These are phyloP conservation scores for Nebria brevicollis DNA, from an alignment of 2,888 invertebrate genomes.

Conservation along the genomic window DNA sequence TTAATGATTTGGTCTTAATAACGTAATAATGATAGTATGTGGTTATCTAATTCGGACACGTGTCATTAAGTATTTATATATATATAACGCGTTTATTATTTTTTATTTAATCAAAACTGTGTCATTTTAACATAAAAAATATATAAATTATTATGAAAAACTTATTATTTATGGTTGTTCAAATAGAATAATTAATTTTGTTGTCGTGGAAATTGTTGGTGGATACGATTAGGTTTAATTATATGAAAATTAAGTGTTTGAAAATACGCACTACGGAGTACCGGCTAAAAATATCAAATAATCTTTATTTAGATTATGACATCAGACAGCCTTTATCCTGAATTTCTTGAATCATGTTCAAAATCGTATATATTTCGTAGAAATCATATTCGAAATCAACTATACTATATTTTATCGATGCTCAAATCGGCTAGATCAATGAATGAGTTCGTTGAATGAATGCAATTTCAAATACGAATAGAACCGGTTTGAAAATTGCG, in stretches of 20 bases:
- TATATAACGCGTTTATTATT: too few relatives aligned
- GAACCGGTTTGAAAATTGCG: neutral
- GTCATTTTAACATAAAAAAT: too few relatives aligned
- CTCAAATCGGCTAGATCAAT: neutral
- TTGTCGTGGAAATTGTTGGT: neutral
- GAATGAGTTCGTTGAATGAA: neutral
- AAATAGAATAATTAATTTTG: neutral
- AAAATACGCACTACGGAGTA: neutral
- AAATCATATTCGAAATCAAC: neutral
- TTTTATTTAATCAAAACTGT: too few relatives aligned
- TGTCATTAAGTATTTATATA: too few relatives aligned
- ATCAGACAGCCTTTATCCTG: conserved; percentile 26
- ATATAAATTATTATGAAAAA: too few relatives aligned
- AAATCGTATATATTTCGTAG: neutral
- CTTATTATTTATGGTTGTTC: neutral
- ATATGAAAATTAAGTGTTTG: neutral
- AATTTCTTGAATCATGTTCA: conserved; percentile 19
- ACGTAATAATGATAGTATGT: too few relatives aligned
- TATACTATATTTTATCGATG: neutral
- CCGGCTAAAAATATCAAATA: neutral
- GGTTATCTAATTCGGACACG: too few relatives aligned
- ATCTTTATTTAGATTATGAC: conserved; percentile 39
- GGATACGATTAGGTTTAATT: neutral
- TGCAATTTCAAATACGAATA: neutral
- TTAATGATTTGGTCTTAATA: too few relatives aligned